Evolutionary conservation across 1,140 invertebrate genomes (phyloP).

Genomic region (Octopus sinensis): DNA sequence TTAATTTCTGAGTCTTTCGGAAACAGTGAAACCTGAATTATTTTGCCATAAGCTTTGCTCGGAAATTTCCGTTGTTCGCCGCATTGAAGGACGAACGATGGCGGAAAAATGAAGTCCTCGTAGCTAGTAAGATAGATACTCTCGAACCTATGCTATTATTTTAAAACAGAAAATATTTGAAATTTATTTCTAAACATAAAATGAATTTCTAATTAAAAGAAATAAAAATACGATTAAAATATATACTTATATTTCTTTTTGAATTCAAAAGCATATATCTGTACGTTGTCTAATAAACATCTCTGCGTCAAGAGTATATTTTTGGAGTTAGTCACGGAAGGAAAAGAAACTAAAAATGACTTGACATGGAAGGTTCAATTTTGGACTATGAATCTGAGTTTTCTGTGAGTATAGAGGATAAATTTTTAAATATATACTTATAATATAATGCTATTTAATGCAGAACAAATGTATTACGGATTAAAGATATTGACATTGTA

Average conservation of each 20-base stretch:
- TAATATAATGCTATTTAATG: too few relatives aligned
- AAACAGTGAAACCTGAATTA: slow-evolving; percentile 3
- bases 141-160: background rate
- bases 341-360: slow-evolving; percentile 8
- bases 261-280: too few relatives aligned
- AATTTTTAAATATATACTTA: background rate
- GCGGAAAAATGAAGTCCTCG: slow-evolving; percentile 37
- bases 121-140: background rate
- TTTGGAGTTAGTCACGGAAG: background rate
- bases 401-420: slow-evolving; percentile 24
- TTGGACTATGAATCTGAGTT: slow-evolving; percentile 23
- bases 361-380: slow-evolving; percentile 12
- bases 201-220: too few relatives aligned
- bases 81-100: slow-evolving; percentile 47
- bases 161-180: too few relatives aligned
- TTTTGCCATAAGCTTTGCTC: slow-evolving; percentile 26
- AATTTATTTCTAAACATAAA: too few relatives aligned
- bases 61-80: slow-evolving; percentile 50
- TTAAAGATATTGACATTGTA: too few relatives aligned
- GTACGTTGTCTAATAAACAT: background rate
- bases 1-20: background rate
- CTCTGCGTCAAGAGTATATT: background rate
- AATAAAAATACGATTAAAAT: too few relatives aligned
- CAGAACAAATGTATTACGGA: too few relatives aligned
- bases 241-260: too few relatives aligned